These are phyloP conservation scores for Itoplectis maculator DNA, from an alignment of 2,888 invertebrate genomes.

Conservation along the genomic window DNA sequence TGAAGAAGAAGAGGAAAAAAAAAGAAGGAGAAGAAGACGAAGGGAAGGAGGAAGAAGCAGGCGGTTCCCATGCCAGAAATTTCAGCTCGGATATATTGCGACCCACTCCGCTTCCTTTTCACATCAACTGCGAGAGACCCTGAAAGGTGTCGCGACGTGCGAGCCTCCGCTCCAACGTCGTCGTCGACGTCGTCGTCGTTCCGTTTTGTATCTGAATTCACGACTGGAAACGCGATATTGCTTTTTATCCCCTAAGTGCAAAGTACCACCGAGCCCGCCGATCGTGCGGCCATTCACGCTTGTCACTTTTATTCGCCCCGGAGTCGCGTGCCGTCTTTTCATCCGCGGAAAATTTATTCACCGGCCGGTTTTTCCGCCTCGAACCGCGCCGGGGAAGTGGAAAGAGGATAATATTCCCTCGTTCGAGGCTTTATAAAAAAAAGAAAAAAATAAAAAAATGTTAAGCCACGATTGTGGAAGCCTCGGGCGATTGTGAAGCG, in stretches of 20 bases:
- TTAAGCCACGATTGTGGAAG: too few species aligned
- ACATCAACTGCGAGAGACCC: constrained; percentile 5
- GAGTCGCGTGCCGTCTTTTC: not conserved
- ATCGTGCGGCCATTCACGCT: constrained; percentile 10
- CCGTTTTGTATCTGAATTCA: constrained; percentile 27
- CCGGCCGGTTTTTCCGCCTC: not conserved
- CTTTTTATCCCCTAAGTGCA: constrained; percentile 44
- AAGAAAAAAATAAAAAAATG: too few species aligned
- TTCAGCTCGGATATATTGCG: constrained; percentile 59
- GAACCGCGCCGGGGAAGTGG: too few species aligned
- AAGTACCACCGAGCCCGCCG: constrained; percentile 31
- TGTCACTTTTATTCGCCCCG: constrained; percentile 11
- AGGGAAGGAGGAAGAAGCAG: not conserved
- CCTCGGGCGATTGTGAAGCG: too few species aligned
- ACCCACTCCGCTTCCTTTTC: constrained; percentile 23
- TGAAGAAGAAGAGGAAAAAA: too few species aligned
- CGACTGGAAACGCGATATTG: constrained; percentile 49
- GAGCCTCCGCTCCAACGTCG: too few species aligned
- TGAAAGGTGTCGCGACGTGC: constrained; percentile 49
- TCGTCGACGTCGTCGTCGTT: constrained; percentile 5
- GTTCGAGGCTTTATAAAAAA: not conserved
- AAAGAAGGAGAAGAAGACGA: not conserved
- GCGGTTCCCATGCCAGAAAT: constrained; percentile 30
- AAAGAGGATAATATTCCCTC: not conserved
- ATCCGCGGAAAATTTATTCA: not conserved